Base-by-base conservation (phyloP, 2,888 invertebrate genomes). In the Crioceris asparagi region DNA sequence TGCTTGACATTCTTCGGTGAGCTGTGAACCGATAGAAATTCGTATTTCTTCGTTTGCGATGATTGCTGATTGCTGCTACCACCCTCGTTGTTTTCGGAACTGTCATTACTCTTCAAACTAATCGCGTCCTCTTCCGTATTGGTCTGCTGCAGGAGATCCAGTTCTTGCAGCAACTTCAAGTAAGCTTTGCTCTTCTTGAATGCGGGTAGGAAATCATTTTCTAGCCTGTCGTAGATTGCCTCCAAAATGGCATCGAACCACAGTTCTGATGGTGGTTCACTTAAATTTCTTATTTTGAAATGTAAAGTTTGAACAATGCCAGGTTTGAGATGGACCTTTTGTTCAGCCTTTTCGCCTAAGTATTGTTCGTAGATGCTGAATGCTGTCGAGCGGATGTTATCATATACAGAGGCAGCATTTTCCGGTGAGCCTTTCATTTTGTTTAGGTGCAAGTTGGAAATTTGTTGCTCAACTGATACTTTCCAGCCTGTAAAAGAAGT, bases 241-340 rank as follows among this genome's bases (percentile, higher is more conserved):
- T 73, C 69, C 62, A 88, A 83, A 12, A 87, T 73, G 43, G 84
- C 83, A 57, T 92, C 90, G 61, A 93, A 93, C 74, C 90, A 86
- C 2, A 72, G 68, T 39, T 84, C 79, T 17, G 69, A 70, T 4
- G 79, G 74, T 17, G 60, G 51, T 54, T 81, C 80, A 35, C 71
- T 75, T 17, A 64, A 44, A 42, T 61, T 63, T 48, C 74, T 70
- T 39, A 83, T 75, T 52, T 73, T 70, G 17, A 69, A 66, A 21
- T 75, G 59, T 32, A 84, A 65, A 46, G 69, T 68, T 49, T 76
- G 75, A 3, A 77, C 67, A 4, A 79, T 56, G 6, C 61, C 56
- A 35, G 77, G 74, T 45, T 80, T 80, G 7, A 84, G 55, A 43
- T 72, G 69, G 4, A 83, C 65, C 49, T 71, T 70, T 8, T 75